Conservation (phyloP, 2,113 vertebrate genomes). For the Ceuthmochares aereus region DNA sequence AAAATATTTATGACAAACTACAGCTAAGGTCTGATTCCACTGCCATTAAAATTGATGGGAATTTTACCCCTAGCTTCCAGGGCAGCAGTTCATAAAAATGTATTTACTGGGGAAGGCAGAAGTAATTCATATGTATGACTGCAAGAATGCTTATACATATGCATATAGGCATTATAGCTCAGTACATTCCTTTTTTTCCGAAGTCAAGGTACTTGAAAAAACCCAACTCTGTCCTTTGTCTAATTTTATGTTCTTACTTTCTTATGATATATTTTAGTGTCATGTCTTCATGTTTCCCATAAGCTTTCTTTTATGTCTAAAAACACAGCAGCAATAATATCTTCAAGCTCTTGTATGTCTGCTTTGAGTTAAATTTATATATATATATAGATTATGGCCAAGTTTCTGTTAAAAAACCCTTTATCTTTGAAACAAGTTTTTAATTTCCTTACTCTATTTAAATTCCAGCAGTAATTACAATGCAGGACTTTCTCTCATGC, state of each 20-base stretch:
- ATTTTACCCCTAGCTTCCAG: neutral
- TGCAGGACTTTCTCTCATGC: neutral
- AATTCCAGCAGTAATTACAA: slow-evolving; percentile 18
- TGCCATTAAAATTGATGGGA: neutral
- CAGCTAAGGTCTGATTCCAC: neutral
- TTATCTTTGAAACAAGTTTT: slow-evolving; percentile 8
- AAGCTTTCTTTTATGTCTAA: slow-evolving; percentile 6
- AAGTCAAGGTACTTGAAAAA: neutral
- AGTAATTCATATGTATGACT: slow-evolving; percentile 21
- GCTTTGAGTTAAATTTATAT: neutral
- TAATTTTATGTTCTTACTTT: neutral
- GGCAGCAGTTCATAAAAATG: slow-evolving; percentile 4
- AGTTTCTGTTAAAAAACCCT: neutral
- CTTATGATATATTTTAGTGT: slow-evolving; percentile 10
- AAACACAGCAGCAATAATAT: neutral
- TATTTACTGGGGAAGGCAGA: slow-evolving; percentile 4
- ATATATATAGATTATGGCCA: neutral
- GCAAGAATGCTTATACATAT: neutral
- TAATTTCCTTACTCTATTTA: neutral
- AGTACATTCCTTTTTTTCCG: neutral
- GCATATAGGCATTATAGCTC: neutral
- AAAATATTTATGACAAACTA: slow-evolving; percentile 19
- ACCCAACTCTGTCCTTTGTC: neutral
- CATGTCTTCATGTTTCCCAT: neutral
- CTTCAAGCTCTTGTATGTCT: neutral